Evolutionary conservation across 2,888 invertebrate species (phyloP), one percentile per base, ranked within the genome.

Genomic region (Drosophila putrida): DNA sequence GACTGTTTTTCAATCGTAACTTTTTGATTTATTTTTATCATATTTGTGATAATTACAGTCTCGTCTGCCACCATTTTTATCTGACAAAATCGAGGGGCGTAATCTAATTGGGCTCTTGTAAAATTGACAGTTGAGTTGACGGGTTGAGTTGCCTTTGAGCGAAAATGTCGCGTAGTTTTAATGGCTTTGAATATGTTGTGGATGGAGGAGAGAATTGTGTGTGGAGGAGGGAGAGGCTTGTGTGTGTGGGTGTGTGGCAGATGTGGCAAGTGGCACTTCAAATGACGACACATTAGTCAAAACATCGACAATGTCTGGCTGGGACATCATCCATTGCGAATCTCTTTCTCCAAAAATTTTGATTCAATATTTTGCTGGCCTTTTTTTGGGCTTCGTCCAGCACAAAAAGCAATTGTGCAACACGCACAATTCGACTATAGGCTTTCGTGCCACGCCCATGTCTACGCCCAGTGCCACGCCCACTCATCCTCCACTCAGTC

Each of bases 251-350:
- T 43, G 73, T 44, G 53, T 20, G 51, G 60, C 50, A 58, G 44
- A 43, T 47, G 69, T 31, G 68, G 54, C 51, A 58, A 68, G 55
- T 49, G 59, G 11, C 20, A 38, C 55, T 75, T 50, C 46, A 78
- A 76, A 70, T 75, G 71, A 59, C 76, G 54, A 58, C 75, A 60
- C 76, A 76, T 76, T 79, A 76, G 76, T 79, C 76, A 79, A 70
- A 75, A 71, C 49, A 75, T 66, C 62, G 65, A 70, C 75, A 51
- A 41, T 55, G 79, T 55, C 61, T 75, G 75, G 43, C 33, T 31
- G 61, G 51, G 64, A 64, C 60, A 68, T 54, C 57, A 50, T 50
- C 53, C 78, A 63, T 33, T 46, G 51, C 53, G 41, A 68, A 51
- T 54, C 67, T 25, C 33, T 36, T 9, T 36, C 11, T 64, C 31